Evolutionary conservation across 2,888 invertebrate species (phyloP).

Genomic region (Romanomermis culicivorax): DNA sequence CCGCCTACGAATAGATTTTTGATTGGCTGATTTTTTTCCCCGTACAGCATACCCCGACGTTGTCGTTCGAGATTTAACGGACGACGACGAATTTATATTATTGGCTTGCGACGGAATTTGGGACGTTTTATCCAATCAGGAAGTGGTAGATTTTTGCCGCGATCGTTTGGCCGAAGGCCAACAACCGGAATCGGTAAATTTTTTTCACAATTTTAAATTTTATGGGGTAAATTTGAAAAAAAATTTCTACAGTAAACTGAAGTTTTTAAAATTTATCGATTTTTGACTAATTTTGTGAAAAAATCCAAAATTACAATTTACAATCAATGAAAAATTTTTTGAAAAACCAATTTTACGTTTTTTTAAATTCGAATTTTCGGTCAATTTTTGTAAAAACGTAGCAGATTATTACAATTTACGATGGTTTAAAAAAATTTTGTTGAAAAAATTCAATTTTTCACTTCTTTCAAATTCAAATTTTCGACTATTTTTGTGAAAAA

Average conservation of each 20-base stretch:
- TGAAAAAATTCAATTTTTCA: no score
- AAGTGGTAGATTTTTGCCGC: slow-evolving; percentile 73
- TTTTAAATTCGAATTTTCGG: no score
- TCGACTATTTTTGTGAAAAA: no score
- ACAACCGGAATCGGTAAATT: slow-evolving; percentile 54
- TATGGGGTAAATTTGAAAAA: no score
- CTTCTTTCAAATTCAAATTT: no score
- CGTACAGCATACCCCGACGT: slow-evolving; percentile 70
- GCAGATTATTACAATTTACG: no score
- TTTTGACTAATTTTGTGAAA: neutral
- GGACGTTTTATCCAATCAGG: slow-evolving; percentile 88
- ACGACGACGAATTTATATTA: slow-evolving; percentile 87
- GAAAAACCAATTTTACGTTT: no score
- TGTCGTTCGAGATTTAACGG: slow-evolving; percentile 50
- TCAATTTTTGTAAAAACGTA: no score
- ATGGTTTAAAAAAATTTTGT: no score
- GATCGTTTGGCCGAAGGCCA: slow-evolving; percentile 53
- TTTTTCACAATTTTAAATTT: neutral
- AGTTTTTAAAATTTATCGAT: neutral
- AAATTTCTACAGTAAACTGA: neutral
- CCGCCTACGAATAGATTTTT: no score
- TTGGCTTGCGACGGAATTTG: slow-evolving; percentile 97
- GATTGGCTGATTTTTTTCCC: no score
- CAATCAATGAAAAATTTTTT: neutral
- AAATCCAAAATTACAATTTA: neutral